Evolutionary conservation across 1,140 invertebrate species (phyloP), one percentile per base, ranked within the genome.

Genomic region (Centruroides sculpturatus): DNA sequence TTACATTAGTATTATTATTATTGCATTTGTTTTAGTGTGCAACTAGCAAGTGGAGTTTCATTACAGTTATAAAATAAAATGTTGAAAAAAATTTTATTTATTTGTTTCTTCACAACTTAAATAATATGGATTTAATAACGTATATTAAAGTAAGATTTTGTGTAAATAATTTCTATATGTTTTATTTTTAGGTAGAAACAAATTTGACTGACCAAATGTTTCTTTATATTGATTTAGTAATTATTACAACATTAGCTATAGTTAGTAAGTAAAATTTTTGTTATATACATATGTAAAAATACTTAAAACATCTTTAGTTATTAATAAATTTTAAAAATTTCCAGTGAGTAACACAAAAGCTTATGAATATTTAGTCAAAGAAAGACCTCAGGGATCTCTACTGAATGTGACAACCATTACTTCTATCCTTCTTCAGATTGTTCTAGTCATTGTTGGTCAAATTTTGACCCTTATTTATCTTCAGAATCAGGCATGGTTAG

Each of bases 201-300:
- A 72, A 71, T 67, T 63, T 71, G 41, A 84, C 85, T 1, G 86
- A 92, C 72, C 78, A 84, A 59, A 84, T 91, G 74, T 91, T 86
- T 74, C 77, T 91, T 35, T 91, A 86, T 75, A 88, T 89, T 71
- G 88, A 92, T 75, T 75, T 92, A 35, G 83, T 87, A 65, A 80
- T 91, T 41, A 89, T 89, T 7, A 88, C 87, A 1, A 78, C 82
- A 57, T 82, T 90, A 68, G 86, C 87, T 13, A 78, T 86, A 63
- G 84, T 87, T 49, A 85, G 69, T 71, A 66, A 69, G 69, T 70
- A n/a, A 59, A 5, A 23, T 12, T n/a, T 47, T 56, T 56, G 50
- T 41, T 12, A 56, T 35, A 56, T n/a, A 50, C 7, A n/a, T n/a
- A n/a, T 34, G 57, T 62, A 10, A 9, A 55, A 35, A 47, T 59